Evolutionary conservation across 1,140 invertebrate genomes (phyloP).

Genomic region (Platorchestia sp.): DNA sequence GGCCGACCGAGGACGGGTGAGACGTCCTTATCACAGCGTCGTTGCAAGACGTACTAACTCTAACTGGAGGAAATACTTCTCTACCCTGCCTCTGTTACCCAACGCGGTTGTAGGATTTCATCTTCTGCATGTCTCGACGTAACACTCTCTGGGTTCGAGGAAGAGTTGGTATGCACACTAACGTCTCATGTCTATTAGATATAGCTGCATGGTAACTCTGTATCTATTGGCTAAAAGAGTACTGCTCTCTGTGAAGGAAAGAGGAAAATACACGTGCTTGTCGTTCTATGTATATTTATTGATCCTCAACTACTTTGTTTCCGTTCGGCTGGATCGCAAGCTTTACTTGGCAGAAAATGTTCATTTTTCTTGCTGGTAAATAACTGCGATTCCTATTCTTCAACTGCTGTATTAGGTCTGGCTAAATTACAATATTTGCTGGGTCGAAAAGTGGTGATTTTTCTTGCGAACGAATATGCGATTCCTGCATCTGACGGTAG

Average conservation of each 20-base stretch:
- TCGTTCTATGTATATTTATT: background rate
- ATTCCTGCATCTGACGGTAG: too few species aligned
- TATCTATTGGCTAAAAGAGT: background rate
- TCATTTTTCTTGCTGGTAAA: too few species aligned
- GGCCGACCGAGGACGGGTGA: slow-evolving; percentile 40
- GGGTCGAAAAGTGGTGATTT: too few species aligned
- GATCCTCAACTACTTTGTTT: too few species aligned
- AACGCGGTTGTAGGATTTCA: background rate
- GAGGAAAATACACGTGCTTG: background rate
- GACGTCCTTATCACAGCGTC: background rate
- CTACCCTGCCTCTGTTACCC: background rate
- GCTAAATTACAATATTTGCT: too few species aligned
- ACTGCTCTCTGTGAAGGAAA: background rate
- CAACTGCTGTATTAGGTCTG: too few species aligned
- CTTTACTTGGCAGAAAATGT: too few species aligned
- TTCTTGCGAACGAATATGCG: too few species aligned
- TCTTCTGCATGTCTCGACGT: background rate
- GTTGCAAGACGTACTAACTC: background rate
- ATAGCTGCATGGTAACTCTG: background rate
- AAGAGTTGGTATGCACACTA: background rate
- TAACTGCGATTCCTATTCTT: too few species aligned
- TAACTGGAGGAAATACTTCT: background rate
- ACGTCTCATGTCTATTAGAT: background rate
- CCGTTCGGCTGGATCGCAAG: too few species aligned
- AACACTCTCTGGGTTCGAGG: background rate